Evolutionary conservation across 2,888 invertebrate genomes (phyloP), one percentile per base, ranked within the genome.

Genomic region (Tetramorium bicarinatum): DNA sequence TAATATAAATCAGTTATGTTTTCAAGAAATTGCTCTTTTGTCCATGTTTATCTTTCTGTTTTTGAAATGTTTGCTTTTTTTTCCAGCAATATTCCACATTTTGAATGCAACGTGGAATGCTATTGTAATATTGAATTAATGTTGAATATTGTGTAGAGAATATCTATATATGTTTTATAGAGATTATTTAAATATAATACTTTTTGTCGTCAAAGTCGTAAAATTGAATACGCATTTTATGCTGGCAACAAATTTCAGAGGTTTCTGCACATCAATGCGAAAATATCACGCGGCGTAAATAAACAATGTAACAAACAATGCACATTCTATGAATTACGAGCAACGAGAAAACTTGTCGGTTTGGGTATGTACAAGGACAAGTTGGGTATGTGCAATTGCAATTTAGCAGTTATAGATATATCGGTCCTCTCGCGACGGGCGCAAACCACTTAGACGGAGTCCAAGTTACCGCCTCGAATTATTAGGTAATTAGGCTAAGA

Each of bases 401-500:
- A 84, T 87, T 86, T 90, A 49, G 61, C 81, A 89, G 88, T 89
- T 88, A 88, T 85, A 83, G 91, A 85, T 74, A 85, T 84, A 87
- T 90, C 91, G 87, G 85, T 87, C 85, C 82, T 85, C 82, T 84
- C 85, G 85, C 80, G 79, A 80, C 15, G 47, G 56, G 79, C 72
- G 79, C 79, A 80, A 80, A 80, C 72, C 79, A 80, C 89, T 90
- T 90, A 90, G 89, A 82, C 79, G 82, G 54, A 71, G 76, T 80
- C 87, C 82, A 93, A 91, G 91, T 92, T 92, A 93, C 93, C 92
- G 92, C 89, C 90, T 90, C 89, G 91, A 91, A 92, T 94, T 93
- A 94, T 93, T 93, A 93, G 92, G 91, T 93, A 93, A 94, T 93
- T 93, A 92, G 92, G 91, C 90, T 94, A 94, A 94, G 93, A 93